A percentile compares a stretch with the other conserved stretches of the same genome.
Conservation (phyloP, 2,888 invertebrate species). For the Andrena chrysosceles region DNA sequence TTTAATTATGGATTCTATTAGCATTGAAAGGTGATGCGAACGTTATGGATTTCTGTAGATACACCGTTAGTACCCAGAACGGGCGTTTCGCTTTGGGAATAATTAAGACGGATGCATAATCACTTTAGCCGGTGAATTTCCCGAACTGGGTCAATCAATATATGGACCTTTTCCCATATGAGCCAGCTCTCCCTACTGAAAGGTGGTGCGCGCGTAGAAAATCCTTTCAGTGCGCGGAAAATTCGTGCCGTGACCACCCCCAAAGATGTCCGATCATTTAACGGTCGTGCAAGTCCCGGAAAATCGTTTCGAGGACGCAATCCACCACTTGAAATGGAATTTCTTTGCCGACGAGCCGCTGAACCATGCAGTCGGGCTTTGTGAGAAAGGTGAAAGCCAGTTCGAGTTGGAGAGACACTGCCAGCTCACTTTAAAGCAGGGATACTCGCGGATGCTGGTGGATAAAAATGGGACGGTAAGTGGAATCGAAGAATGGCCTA, state of each 20-base stretch:
- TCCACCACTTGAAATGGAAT: constrained; percentile 90
- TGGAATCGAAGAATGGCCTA: not conserved
- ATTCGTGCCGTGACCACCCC: constrained; percentile 70
- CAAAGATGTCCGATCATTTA: constrained; percentile 80
- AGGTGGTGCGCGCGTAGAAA: constrained; percentile 78
- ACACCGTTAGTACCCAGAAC: not conserved
- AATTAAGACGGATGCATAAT: constrained; percentile 47
- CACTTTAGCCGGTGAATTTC: constrained; percentile 55
- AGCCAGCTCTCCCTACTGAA: constrained; percentile 69
- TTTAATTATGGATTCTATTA: not conserved
- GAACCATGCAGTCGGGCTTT: constrained; percentile 91
- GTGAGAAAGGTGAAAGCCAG: constrained; percentile 90
- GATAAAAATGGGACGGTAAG: constrained; percentile 88
- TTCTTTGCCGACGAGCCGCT: constrained; percentile 95
- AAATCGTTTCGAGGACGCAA: constrained; percentile 87
- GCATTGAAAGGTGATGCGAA: not conserved
- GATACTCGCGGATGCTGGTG: constrained; percentile 90
- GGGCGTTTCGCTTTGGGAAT: constrained; percentile 13
- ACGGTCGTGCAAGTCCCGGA: constrained; percentile 85
- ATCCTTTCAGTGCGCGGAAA: constrained; percentile 73
- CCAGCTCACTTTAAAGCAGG: constrained; percentile 90
- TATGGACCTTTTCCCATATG: constrained; percentile 75
- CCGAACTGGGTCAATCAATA: constrained; percentile 85
- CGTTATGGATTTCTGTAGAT: not conserved
- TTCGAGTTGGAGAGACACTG: constrained; percentile 91